Evolutionary conservation across 1,140 invertebrate genomes (phyloP).

Genomic region (Cyclargus thomasi): DNA sequence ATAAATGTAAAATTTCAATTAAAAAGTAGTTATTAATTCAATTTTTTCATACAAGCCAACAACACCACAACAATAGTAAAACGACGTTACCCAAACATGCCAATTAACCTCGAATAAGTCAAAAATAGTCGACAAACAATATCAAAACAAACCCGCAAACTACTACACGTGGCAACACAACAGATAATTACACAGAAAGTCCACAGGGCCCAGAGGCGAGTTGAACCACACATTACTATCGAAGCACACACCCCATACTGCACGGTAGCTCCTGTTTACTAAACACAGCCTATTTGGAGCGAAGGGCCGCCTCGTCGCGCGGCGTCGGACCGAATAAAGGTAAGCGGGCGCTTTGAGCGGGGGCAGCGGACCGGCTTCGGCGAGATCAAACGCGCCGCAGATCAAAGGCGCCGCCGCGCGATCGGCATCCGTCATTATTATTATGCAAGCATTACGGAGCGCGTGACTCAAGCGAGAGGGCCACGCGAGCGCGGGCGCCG

Average conservation of each 20-base stretch:
- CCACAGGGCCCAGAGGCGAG: conserved; percentile 52
- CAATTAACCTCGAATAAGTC: not conserved
- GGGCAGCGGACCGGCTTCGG: conserved; percentile 65
- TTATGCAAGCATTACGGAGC: conserved; percentile 73
- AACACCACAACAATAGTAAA: too few species aligned
- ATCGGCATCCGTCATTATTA: conserved; percentile 75
- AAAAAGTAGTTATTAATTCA: too few species aligned
- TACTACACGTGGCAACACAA: conserved; percentile 14
- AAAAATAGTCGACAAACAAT: not conserved
- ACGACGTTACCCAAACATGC: not conserved
- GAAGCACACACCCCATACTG: conserved; percentile 19
- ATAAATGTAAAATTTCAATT: too few species aligned
- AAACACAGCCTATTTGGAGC: conserved; percentile 69
- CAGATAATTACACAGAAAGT: conserved; percentile 54
- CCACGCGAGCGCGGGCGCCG: conserved; percentile 67
- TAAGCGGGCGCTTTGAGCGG: conserved; percentile 61
- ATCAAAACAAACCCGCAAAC: conserved; percentile 10
- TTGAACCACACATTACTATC: conserved; percentile 43
- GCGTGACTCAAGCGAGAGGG: conserved; percentile 70
- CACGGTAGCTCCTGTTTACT: conserved; percentile 63
- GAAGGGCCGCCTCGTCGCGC: conserved; percentile 58
- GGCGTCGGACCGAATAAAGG: conserved; percentile 67
- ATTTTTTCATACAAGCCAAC: not conserved
- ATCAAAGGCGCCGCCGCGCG: conserved; percentile 72
- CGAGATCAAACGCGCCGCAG: conserved; percentile 68